phyloP scores from a whole-genome alignment of 1,140 invertebrate genomes.

The Lucilia sericata region DNA sequence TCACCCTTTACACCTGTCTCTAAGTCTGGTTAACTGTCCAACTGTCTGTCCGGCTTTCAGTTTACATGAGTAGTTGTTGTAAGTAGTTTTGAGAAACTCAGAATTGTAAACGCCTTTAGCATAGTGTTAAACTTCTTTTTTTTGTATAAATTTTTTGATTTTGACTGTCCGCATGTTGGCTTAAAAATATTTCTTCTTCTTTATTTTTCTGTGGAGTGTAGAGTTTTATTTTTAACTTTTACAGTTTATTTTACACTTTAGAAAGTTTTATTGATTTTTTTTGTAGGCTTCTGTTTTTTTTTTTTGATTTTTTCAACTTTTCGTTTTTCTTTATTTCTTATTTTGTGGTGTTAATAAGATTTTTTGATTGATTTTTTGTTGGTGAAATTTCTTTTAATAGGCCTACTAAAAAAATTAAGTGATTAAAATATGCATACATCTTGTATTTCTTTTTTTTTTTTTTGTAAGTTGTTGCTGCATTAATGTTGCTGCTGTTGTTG shows the following conservation, averaged over 20 bases:
- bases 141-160: neutral
- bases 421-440: neutral
- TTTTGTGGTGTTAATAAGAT: conserved; percentile 7
- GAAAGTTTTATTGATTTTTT: conserved; percentile 33
- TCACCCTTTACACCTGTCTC: no score
- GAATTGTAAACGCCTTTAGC: neutral
- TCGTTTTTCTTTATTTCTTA: conserved; percentile 2
- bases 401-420: conserved; percentile 1
- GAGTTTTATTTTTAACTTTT: neutral
- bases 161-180: neutral
- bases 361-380: conserved; percentile 2
- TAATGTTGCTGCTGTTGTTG: no score
- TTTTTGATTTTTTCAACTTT: neutral
- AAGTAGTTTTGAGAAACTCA: neutral
- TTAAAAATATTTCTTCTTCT: neutral
- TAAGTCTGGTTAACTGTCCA: no score
- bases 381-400: neutral
- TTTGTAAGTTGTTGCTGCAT: no score
- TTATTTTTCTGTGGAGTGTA: neutral
- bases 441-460: no score
- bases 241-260: conserved; percentile 33
- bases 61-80: neutral
- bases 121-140: conserved; percentile 7
- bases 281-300: conserved; percentile 29
- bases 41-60: no score